Conservation (phyloP, 1,140 invertebrate species). For the Adoxophyes honmai region DNA sequence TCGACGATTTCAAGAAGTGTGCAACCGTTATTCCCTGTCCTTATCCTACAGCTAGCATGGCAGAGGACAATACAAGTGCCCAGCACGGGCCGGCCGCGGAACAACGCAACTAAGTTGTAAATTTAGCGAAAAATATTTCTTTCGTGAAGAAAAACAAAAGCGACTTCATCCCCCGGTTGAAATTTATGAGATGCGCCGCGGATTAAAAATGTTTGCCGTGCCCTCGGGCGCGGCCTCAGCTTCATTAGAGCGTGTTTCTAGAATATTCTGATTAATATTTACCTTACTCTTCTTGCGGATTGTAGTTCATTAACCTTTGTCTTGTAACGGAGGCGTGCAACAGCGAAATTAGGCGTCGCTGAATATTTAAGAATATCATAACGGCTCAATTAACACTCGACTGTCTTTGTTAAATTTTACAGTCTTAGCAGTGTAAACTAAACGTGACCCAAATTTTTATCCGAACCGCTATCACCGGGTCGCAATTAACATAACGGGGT, state of each 20-base stretch:
- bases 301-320: constrained; percentile 51
- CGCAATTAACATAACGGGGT: background rate
- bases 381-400: background rate
- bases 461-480: background rate
- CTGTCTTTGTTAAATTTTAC: background rate
- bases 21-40: too few species aligned
- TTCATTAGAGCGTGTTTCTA: constrained; percentile 63
- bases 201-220: constrained; percentile 71
- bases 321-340: constrained; percentile 28
- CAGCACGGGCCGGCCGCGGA: constrained; percentile 21
- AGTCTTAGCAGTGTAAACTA: background rate
- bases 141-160: constrained; percentile 63
- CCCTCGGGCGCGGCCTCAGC: constrained; percentile 53
- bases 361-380: constrained; percentile 25
- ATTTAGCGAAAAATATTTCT: constrained; percentile 61
- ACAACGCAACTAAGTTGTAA: constrained; percentile 45
- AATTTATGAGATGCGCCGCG: constrained; percentile 69
- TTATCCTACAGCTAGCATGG: too few species aligned
- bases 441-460: constrained; percentile 13
- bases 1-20: too few species aligned
- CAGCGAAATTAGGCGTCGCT: constrained; percentile 13
- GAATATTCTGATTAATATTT: constrained; percentile 71
- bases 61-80: background rate
- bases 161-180: constrained; percentile 51
- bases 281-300: constrained; percentile 60